Evolutionary conservation across 2,797 vertebrate species (phyloP).

Genomic region (Ctenopoma multispine): DNA sequence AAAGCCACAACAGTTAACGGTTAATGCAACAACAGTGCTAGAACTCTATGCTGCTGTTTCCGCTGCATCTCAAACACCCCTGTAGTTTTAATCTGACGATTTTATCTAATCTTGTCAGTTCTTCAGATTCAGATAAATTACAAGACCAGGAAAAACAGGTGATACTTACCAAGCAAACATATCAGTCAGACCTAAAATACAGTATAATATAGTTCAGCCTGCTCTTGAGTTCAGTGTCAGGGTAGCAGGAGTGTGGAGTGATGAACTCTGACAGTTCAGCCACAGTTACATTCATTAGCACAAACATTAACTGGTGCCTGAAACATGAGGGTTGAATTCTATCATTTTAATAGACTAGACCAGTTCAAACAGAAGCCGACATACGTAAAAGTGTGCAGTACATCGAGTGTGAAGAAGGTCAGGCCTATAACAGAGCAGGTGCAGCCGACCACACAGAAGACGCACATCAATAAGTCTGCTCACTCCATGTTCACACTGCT

Average conservation of each 20-base stretch:
- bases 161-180: background rate
- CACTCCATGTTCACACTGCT: background rate
- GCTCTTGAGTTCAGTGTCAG: too few relatives aligned
- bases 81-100: too few relatives aligned
- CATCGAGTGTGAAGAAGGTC: slow-evolving; percentile 15
- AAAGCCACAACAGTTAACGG: too few relatives aligned
- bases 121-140: too few relatives aligned
- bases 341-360: background rate
- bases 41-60: too few relatives aligned
- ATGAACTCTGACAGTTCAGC: background rate
- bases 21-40: too few relatives aligned
- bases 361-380: background rate
- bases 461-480: slow-evolving; percentile 12
- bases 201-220: background rate
- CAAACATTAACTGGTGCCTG: background rate
- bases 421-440: slow-evolving; percentile 44
- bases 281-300: background rate
- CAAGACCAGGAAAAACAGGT: background rate
- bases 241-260: too few relatives aligned
- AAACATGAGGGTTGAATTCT: background rate
- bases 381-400: background rate
- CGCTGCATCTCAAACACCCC: too few relatives aligned
- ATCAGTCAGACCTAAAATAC: background rate
- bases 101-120: too few relatives aligned
- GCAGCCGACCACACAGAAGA: slow-evolving; percentile 39